Evolutionary conservation across 1,140 invertebrate species (phyloP), one percentile per base, ranked within the genome.

Genomic region (Procambarus virginalis): DNA sequence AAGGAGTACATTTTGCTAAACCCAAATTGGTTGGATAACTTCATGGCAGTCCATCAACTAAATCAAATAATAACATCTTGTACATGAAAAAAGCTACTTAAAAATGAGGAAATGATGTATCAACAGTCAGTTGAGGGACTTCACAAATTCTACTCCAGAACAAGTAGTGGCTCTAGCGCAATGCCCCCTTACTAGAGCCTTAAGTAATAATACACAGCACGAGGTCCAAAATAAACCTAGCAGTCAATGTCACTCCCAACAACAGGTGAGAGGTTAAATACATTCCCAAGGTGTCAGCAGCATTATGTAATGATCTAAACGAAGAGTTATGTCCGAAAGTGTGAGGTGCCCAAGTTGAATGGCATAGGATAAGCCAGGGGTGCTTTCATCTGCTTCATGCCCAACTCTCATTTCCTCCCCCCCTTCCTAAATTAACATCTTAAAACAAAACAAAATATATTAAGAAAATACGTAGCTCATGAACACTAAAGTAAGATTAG

Each of bases 221-320:
- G 70, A 89, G 82, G 88, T 89, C 88, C 88, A 89, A 89, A 89
- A 84, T 89, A 84, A 89, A 89, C 88, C 88, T 89, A 89, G 88
- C 88, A 89, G 88, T 89, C 88, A 89, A 89, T 83, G 88, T 89
- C 88, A 89, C 88, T 89, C 88, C 88, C 88, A 83, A 89, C 88
- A 84, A 89, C 81, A 89, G 82, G 88, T 89, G 88, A 89, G 88
- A 89, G 88, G 88, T 89, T 89, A 89, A 89, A 84, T 73, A 89
- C 88, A 89, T 89, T 89, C 81, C 88, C 88, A 89, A 89, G 88
- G 88, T 89, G 88, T 89, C 88, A 89, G 88, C 82, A 84, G 88
- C 88, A 89, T 89, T 89, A 89, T 89, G 81, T 89, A 89, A 89
- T 89, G 87, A 84, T 89, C 88, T 84, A 89, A 89, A 89, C 88